These are phyloP conservation scores for Spilosoma lubricipeda DNA, from an alignment of 2,888 invertebrate species.

Conservation along the genomic window DNA sequence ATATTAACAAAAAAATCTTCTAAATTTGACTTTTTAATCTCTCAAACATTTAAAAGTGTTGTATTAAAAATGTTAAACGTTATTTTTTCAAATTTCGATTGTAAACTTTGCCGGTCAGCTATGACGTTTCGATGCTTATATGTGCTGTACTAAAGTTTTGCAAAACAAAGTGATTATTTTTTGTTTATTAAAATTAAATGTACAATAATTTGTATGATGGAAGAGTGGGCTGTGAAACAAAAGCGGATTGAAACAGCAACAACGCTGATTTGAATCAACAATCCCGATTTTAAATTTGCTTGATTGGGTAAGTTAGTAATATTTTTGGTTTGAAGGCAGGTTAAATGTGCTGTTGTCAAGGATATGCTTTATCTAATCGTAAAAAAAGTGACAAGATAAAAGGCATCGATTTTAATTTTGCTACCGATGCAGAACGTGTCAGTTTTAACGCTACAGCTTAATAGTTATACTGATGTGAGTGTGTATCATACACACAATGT, in stretches of 20 bases:
- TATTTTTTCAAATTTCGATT: slow-evolving; percentile 10
- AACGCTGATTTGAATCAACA: slow-evolving; percentile 4
- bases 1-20: slow-evolving; percentile 16
- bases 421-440: neutral
- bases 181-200: slow-evolving; percentile 21
- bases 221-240: slow-evolving; percentile 35
- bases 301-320: slow-evolving; percentile 48
- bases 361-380: slow-evolving; percentile 30
- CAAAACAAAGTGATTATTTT: slow-evolving; percentile 16
- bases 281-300: slow-evolving; percentile 37
- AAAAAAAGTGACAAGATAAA: slow-evolving; percentile 29
- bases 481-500: neutral
- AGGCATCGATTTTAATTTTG: slow-evolving; percentile 33
- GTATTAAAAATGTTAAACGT: neutral
- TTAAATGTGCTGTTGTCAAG: slow-evolving; percentile 3
- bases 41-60: neutral
- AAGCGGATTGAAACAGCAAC: slow-evolving; percentile 42
- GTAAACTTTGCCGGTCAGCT: neutral
- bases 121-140: slow-evolving; percentile 8
- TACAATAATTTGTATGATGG: slow-evolving; percentile 40
- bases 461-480: neutral
- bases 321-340: neutral
- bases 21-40: neutral
- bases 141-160: slow-evolving; percentile 19
- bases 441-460: neutral